phyloP scores from a whole-genome alignment of 2,888 invertebrate species.

The Meta bourneti region DNA sequence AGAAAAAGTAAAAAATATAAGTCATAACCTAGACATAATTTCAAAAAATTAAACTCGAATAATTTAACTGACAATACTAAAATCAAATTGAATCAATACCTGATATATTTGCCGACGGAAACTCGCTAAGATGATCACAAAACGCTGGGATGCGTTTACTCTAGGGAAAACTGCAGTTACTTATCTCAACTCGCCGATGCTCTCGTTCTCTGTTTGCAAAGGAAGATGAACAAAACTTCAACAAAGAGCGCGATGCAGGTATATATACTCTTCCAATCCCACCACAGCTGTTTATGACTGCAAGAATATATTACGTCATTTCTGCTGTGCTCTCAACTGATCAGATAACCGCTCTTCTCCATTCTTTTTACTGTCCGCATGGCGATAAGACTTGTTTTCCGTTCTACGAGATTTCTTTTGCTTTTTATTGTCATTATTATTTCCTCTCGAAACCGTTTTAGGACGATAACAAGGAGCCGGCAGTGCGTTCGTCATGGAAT shows the following conservation, averaged over 20 bases:
- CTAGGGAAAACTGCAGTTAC: background rate
- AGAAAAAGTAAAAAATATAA: too few relatives aligned
- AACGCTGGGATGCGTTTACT: background rate
- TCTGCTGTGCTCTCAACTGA: slow-evolving; percentile 21
- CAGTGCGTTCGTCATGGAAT: background rate
- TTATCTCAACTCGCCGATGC: background rate
- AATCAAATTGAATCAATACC: background rate
- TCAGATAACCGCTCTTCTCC: slow-evolving; percentile 64
- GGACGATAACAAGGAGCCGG: background rate
- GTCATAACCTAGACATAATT: too few relatives aligned
- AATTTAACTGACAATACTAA: too few relatives aligned
- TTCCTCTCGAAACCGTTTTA: background rate
- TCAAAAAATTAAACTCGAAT: too few relatives aligned
- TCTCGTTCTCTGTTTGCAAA: background rate
- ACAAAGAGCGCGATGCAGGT: slow-evolving; percentile 11
- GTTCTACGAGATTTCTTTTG: background rate
- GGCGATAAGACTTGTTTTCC: slow-evolving; percentile 58
- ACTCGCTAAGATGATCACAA: background rate
- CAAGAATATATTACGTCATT: slow-evolving; percentile 52
- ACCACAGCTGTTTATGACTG: slow-evolving; percentile 62
- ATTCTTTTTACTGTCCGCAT: slow-evolving; percentile 52
- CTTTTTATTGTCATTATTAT: background rate
- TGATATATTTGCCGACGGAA: background rate
- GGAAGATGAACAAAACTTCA: slow-evolving; percentile 28
- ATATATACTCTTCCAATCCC: slow-evolving; percentile 36